phyloP scores from a whole-genome alignment of 2,113 vertebrate species.

The Tricholaema leucomelas region DNA sequence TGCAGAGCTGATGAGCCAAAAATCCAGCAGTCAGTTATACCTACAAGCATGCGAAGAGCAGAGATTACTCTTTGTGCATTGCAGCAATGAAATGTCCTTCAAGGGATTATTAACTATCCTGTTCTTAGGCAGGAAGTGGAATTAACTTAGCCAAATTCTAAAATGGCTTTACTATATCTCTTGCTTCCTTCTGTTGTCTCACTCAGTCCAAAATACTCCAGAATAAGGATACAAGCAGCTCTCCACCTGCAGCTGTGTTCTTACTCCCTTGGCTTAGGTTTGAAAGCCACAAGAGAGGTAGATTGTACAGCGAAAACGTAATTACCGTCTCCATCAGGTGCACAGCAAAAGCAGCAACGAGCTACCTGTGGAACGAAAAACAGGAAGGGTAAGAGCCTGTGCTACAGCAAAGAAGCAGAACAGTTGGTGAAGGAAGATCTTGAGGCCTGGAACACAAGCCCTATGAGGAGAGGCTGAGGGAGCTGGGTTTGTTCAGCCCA shows the following conservation, averaged over 20 bases:
- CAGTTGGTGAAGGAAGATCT: background rate
- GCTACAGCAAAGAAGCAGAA: background rate
- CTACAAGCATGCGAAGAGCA: background rate
- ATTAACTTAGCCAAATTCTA: background rate
- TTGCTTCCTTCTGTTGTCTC: background rate
- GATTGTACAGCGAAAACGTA: background rate
- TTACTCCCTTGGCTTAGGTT: background rate
- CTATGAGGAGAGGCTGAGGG: too few relatives aligned
- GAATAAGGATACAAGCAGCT: background rate
- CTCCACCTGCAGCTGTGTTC: background rate
- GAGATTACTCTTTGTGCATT: background rate
- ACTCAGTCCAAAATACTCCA: background rate
- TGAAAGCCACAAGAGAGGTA: background rate
- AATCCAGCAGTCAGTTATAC: background rate
- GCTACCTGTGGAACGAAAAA: constrained; percentile 81
- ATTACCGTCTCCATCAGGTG: constrained; percentile 83
- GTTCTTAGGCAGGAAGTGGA: background rate
- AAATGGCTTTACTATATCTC: background rate
- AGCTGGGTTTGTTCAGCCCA: too few relatives aligned
- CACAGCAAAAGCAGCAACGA: constrained; percentile 94
- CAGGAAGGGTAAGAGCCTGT: background rate
- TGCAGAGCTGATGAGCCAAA: background rate
- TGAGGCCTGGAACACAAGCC: too few relatives aligned
- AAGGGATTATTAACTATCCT: constrained; percentile 7
- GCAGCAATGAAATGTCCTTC: background rate